Evolutionary conservation across 2,113 vertebrate genomes (phyloP).

Genomic region (Microtus ochrogaster): DNA sequence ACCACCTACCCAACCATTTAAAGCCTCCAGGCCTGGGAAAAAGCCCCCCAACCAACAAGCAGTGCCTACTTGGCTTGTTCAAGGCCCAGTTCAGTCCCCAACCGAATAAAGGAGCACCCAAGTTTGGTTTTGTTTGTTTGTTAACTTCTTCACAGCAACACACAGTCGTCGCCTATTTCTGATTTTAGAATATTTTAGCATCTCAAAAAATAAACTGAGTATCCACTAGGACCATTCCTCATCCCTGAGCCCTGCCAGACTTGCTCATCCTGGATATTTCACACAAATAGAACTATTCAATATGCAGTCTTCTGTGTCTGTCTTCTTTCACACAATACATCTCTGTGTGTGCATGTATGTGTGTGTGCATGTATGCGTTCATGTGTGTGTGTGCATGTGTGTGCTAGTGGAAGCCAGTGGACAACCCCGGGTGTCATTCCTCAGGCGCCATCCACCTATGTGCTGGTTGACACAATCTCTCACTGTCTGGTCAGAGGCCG

Average conservation of each 20-base stretch:
- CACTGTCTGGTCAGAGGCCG: background rate
- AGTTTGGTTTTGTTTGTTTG: background rate
- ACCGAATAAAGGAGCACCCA: too few relatives aligned
- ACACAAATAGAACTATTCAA: background rate
- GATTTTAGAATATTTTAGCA: background rate
- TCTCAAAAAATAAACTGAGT: background rate
- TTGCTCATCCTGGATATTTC: conserved; percentile 13
- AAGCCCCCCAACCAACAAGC: too few relatives aligned
- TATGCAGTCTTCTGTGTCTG: too few relatives aligned
- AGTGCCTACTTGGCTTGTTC: too few relatives aligned
- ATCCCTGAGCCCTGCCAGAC: background rate
- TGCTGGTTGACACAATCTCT: background rate
- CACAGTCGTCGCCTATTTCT: background rate
- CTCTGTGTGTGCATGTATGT: background rate
- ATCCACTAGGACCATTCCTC: too few relatives aligned
- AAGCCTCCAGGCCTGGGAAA: background rate
- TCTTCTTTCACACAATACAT: too few relatives aligned
- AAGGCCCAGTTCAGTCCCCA: background rate
- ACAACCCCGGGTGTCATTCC: too few relatives aligned
- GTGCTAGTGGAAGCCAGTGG: background rate
- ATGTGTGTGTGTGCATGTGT: accelerated
- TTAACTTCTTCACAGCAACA: too few relatives aligned
- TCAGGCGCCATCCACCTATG: too few relatives aligned
- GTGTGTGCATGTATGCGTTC: background rate
- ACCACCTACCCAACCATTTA: background rate